Conservation (phyloP, 2,888 invertebrate species). For the Therioaphis trifolii region DNA sequence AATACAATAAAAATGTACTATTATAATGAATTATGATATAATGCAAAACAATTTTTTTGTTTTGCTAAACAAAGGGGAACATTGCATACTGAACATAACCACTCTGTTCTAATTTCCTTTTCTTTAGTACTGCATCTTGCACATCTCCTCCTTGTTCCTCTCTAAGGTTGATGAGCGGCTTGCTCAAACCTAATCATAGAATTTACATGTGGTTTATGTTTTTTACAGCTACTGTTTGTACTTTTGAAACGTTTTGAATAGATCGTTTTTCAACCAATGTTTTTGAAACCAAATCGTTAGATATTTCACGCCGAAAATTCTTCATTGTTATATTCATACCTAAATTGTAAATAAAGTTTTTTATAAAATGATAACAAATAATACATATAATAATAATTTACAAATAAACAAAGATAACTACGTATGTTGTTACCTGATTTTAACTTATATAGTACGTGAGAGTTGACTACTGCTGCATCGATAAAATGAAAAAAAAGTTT, state of each 20-base stretch:
- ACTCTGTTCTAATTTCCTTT: slow-evolving; percentile 21
- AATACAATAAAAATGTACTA: too few species aligned
- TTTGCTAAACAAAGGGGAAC: not conserved
- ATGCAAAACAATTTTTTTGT: too few species aligned
- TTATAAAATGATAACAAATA: too few species aligned
- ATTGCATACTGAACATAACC: not conserved
- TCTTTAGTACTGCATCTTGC: slow-evolving; percentile 63
- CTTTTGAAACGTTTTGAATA: not conserved
- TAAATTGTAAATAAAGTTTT: not conserved
- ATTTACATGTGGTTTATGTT: slow-evolving; percentile 44
- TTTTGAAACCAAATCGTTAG: not conserved
- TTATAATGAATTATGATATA: too few species aligned
- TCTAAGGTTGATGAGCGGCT: slow-evolving; percentile 65
- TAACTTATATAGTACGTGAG: not conserved
- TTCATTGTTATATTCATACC: not conserved
- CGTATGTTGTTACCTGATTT: too few species aligned
- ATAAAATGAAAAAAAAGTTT: slow-evolving; percentile 22
- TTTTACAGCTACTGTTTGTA: not conserved
- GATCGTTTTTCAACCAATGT: slow-evolving; percentile 8
- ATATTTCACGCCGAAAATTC: slow-evolving; percentile 14
- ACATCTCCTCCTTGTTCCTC: slow-evolving; percentile 63
- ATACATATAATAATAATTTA: too few species aligned
- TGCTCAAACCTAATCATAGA: slow-evolving; percentile 61
- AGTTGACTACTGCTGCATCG: slow-evolving; percentile 12
- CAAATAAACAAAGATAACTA: too few species aligned